Base-by-base conservation (phyloP, 2,888 invertebrate species). In the Leptinotarsa tumamoca region DNA sequence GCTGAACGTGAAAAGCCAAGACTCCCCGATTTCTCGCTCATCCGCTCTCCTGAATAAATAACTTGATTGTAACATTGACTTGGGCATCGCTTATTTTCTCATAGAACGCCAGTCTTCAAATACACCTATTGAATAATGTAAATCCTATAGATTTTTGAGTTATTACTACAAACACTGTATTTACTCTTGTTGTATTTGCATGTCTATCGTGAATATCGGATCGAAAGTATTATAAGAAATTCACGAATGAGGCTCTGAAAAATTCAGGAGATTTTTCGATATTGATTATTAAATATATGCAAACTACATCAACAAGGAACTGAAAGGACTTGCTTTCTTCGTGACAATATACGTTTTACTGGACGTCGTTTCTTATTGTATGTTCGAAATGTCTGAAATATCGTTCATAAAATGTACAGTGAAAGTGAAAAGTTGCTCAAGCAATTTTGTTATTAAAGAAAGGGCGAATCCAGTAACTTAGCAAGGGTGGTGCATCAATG, bases 171-270 rank as follows among this genome's bases (percentile, higher is more conserved):
- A 77, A 69, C 69, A 61, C 70, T 71, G 69, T 72, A 73, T 78
- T 73, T 71, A 71, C 51, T 78, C 66, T 71, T 72, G 69, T 72
- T 74, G 73, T 74, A 68, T 74, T 77, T 77, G 79, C 79, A 79
- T 79, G 79, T 76, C 77, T 72, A 67, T 75, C 75, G 69, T 78
- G 78, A 73, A 78, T 78, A 63, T 63, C 43, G 5, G 43, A 63
- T 33, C 71, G 72, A 78, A 73, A 78, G 67, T 75, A 66, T 69
- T 69, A 74, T 74, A 58, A 71, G 63, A 72, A 51, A 69, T 79
- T 77, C 54, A 76, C 68, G 23, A 71, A 51, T 51, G 51, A 27
- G 74, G 71, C 75, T 74, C 73, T 79, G 66, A 77, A 79, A 77
- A 27, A 72, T 79, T 73, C 27, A 79, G 54, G 54, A 72, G 70